These are phyloP conservation scores for Apodemia mormo DNA, from an alignment of 2,888 invertebrate genomes.

Conservation along the genomic window DNA sequence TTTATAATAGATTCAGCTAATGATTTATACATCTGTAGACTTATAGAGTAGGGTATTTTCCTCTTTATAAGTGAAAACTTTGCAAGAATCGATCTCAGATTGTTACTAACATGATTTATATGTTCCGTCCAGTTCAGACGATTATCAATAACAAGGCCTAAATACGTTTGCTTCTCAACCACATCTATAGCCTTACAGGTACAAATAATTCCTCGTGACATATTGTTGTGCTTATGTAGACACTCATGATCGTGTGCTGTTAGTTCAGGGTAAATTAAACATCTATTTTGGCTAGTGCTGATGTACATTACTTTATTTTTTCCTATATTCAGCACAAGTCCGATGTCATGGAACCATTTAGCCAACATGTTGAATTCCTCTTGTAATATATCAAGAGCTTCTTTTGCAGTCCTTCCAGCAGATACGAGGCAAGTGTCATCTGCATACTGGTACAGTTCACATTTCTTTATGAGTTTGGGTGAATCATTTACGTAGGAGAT, in stretches of 20 bases:
- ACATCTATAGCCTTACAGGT: no score
- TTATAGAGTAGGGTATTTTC: not conserved
- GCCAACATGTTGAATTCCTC: not conserved
- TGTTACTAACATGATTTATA: no score
- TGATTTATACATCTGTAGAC: no score
- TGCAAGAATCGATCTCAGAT: not conserved
- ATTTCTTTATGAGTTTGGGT: not conserved
- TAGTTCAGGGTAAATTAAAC: not conserved
- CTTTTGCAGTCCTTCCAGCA: not conserved
- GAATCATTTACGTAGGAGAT: conserved; percentile 1
- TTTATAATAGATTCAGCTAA: no score
- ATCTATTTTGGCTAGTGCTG: not conserved
- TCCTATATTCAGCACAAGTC: not conserved
- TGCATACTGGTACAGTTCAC: not conserved
- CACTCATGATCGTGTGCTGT: not conserved
- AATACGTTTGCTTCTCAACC: no score
- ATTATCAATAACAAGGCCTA: no score
- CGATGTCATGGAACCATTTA: not conserved
- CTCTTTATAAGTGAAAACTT: not conserved
- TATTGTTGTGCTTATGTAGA: not conserved
- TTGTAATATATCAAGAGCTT: not conserved
- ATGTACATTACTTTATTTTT: not conserved
- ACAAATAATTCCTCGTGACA: no score
- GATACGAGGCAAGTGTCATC: not conserved
- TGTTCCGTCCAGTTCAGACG: no score